Percentiles rank a stretch among this genome's conserved stretches.
Conservation (phyloP, 2,797 vertebrate species). For the Capromys pilorides region DNA sequence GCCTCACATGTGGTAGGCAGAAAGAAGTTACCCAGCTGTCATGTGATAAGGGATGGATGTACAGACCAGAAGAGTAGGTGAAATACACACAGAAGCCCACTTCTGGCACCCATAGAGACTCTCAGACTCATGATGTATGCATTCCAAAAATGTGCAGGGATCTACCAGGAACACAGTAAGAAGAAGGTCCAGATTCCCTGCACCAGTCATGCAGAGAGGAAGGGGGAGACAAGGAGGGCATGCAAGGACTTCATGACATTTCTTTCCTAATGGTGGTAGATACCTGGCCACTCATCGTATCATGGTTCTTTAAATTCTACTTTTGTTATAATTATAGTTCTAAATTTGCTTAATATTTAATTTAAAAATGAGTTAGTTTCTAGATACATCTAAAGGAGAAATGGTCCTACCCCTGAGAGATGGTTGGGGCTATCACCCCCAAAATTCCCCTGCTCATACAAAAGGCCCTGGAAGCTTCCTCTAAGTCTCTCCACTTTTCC, state of each 20-base stretch:
- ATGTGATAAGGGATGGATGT: accelerated
- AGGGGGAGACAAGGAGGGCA: not conserved
- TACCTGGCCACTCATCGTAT: accelerated
- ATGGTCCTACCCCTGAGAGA: not conserved
- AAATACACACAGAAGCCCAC: no score
- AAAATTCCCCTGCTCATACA: not conserved
- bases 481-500: not conserved
- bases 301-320: not conserved
- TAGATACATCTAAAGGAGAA: not conserved
- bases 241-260: no score
- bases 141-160: not conserved
- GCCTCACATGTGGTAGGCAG: accelerated
- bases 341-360: not conserved
- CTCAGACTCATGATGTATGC: accelerated
- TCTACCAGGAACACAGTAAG: accelerated
- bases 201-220: not conserved
- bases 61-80: not conserved
- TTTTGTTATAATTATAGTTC: not conserved
- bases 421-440: not conserved
- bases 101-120: accelerated
- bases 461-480: not conserved
- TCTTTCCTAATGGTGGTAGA: not conserved
- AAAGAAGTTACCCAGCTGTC: not conserved
- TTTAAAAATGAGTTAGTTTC: not conserved
- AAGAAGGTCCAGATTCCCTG: not conserved